Percentiles rank a stretch among this genome's conserved stretches.
These are phyloP conservation scores for Conus betulinus DNA, from an alignment of 1,140 invertebrate species.

Conservation along the genomic window DNA sequence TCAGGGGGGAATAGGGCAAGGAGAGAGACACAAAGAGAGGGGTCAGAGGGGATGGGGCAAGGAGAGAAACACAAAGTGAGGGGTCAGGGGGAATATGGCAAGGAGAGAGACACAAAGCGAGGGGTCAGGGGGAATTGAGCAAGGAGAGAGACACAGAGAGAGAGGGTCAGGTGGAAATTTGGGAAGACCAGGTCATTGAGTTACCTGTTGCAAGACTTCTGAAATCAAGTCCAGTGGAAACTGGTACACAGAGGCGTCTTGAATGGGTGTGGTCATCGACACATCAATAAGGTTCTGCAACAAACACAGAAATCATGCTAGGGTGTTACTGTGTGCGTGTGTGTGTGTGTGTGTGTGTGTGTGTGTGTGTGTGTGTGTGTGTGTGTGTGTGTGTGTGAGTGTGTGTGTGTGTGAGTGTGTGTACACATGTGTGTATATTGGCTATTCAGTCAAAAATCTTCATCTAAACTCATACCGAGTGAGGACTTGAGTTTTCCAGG, in stretches of 20 bases:
- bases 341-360: constrained; percentile 1
- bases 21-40: no score
- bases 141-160: no score
- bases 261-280: constrained; percentile 85
- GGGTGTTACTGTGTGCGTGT: no score
- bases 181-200: background rate
- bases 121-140: no score
- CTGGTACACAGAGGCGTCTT: constrained; percentile 86
- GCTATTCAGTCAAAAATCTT: no score
- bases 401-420: background rate
- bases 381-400: constrained; percentile 5
- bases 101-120: no score
- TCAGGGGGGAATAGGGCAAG: background rate
- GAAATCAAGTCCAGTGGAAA: constrained; percentile 86
- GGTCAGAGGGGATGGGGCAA: no score
- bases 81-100: background rate
- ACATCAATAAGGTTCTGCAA: constrained; percentile 86
- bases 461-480: no score
- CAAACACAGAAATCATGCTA: background rate
- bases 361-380: constrained; percentile 8
- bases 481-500: no score
- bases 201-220: constrained; percentile 81
- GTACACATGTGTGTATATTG: background rate
- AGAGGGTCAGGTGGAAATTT: background rate
- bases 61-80: no score